Evolutionary conservation across 2,888 invertebrate species (phyloP).

Genomic region (Carabus problematicus): DNA sequence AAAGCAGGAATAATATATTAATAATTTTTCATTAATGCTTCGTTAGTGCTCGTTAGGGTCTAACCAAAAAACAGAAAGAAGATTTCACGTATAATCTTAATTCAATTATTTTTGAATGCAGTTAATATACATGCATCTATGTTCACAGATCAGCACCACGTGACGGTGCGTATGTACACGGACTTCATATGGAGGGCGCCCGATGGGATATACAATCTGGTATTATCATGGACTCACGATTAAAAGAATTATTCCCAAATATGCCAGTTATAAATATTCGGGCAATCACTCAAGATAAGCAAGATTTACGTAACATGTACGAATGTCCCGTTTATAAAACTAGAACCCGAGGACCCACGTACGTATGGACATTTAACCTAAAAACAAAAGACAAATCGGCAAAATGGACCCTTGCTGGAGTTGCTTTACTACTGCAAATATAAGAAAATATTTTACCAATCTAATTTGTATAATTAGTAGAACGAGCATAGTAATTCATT

Average conservation of each 20-base stretch:
- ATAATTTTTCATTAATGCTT: too few species aligned
- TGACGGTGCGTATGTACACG: conserved; percentile 94
- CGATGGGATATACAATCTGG: conserved; percentile 92
- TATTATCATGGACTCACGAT: conserved; percentile 88
- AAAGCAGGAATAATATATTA: too few species aligned
- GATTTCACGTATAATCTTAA: conserved; percentile 80
- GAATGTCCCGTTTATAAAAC: conserved; percentile 98
- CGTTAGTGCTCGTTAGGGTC: too few species aligned
- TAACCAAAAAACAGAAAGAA: conserved; percentile 95
- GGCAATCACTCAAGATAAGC: conserved; percentile 94
- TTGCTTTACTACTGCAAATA: conserved; percentile 86
- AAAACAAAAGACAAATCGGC: conserved; percentile 94
- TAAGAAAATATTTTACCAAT: too few species aligned
- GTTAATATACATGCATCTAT: not conserved
- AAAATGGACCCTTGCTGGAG: conserved; percentile 95
- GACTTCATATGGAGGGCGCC: conserved; percentile 94
- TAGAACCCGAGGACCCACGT: conserved; percentile 89
- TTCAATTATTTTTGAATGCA: conserved; percentile 8
- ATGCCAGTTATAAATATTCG: conserved; percentile 95
- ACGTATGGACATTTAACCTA: conserved; percentile 96
- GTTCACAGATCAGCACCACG: conserved; percentile 77
- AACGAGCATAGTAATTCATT: too few species aligned
- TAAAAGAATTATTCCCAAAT: conserved; percentile 90
- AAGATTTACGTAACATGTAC: conserved; percentile 91
- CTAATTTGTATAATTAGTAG: too few species aligned